These are phyloP conservation scores for Bactericera cockerelli DNA, from an alignment of 1,140 invertebrate genomes.

Conservation along the genomic window DNA sequence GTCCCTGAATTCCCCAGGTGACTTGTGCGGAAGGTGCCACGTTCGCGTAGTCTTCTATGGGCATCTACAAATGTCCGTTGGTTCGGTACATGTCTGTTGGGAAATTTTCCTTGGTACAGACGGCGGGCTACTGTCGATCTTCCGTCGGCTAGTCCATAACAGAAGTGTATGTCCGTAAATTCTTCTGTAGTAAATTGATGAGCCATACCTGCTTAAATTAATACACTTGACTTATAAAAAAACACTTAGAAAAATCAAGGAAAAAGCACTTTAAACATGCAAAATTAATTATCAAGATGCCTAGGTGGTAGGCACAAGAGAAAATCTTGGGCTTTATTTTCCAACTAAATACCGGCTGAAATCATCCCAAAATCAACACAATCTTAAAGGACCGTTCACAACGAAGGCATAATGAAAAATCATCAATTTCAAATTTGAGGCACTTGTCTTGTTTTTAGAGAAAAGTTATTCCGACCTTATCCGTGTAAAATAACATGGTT, in stretches of 20 bases:
- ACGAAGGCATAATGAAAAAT: no score
- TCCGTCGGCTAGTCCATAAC: slow-evolving; percentile 1
- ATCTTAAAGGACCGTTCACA: no score
- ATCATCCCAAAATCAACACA: no score
- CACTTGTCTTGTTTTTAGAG: no score
- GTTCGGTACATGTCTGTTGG: background rate
- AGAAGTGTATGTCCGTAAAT: slow-evolving; percentile 1
- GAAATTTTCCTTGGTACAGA: slow-evolving; percentile 8
- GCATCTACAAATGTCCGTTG: background rate
- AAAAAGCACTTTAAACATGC: no score
- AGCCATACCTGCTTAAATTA: background rate
- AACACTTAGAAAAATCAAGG: background rate
- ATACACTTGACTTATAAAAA: background rate
- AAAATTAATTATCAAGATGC: no score
- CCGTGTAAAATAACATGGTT: no score
- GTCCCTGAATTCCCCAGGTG: background rate
- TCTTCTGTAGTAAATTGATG: background rate
- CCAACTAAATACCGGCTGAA: no score
- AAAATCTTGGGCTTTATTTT: no score
- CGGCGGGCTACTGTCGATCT: background rate
- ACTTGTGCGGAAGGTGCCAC: background rate
- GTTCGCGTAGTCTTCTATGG: background rate
- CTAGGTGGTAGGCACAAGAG: no score
- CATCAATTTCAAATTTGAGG: no score
- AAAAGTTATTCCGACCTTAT: no score